Evolutionary conservation across 2,888 invertebrate genomes (phyloP), one percentile per base, ranked within the genome.

Genomic region (Heterodera filipjevi): DNA sequence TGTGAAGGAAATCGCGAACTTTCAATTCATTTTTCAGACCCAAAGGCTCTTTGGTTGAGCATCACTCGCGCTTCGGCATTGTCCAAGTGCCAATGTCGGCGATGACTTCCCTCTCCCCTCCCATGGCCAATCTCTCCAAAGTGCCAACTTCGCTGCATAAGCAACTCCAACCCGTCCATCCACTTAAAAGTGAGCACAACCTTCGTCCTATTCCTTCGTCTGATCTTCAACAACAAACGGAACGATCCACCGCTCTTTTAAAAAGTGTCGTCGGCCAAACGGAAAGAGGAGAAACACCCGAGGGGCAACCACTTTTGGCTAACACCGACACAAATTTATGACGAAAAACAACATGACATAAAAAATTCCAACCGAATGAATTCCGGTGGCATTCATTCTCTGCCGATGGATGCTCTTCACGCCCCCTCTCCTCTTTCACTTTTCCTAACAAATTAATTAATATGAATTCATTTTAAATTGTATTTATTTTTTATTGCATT

Each of bases 61-160:
- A 64, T 46, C 73, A 27, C n/a, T 12, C 73, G 19, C 59, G 59
- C 27, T 59, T 59, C 33, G 68, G 22, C 3, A 3, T 19, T 16
- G 33, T 22, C 68, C 68, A 35, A 68, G 32, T 68, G 59, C 75
- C 59, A 44, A 27, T 33, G 64, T 39, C 27, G 66, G 30, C 66
- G 44, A 30, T 27, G 59, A 27, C 74, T 19, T 49, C 49, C 19
- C 27, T 8, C 19, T 64, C 30, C 73, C 27, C 53, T 59, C 35
- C 16, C 49, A 19, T 49, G 16, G 49, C 49, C 49, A 27, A 53
- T 64, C 35, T 73, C 19, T 33, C 59, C 49, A 74, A 75, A 59
- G 59, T 75, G 75, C 75, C 27, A 44, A 33, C 68, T 35, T 39
- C 74, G n/a, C 66, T 46, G 10, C 75, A 75, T 22, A 64, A 75